Base-by-base conservation (phyloP, 2,113 vertebrate genomes). In the Oenanthe oenanthe region DNA sequence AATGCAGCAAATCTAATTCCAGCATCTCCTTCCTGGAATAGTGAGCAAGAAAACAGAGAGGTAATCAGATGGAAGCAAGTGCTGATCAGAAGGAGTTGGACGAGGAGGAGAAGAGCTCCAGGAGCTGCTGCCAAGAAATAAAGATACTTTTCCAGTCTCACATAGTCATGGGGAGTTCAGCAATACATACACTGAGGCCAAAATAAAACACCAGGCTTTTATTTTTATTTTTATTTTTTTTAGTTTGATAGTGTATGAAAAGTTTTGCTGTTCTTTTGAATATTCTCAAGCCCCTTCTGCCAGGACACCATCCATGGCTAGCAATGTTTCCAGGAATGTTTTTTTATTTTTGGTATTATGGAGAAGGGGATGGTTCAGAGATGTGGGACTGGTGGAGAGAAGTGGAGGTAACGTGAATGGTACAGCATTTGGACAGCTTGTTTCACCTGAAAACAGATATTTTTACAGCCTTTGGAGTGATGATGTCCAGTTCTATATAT, bases 11-110 rank as follows among this genome's bases (percentile, higher is more conserved):
- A 96, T 95, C 57, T 88, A 96, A 92, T 96, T 93, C 75, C 60
- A 92, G 60, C 36, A 48, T 96, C 94, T 95, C 22, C 82, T 96
- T 97, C 95, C 94, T 93, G 93, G 93, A 95, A 95, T 61, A 88
- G 75, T 32, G 85, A 88, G 79, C 82, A 95, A 94, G 92, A 92
- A 94, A 80, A 92, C 79, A 53, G 87, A 77, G 77, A 65, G 70
- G 72, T 95, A 93, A 94, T 96, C 79, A 67, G 92, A 80, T 88
- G 94, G 95, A 92, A 88, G 80, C 92, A 92, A 95, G 85, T 93
- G 94, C 94, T 95, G 91, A 87, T 91, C 86, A 93, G 34, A 36
- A 36, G 74, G 79, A 96, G 65, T 10, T 96, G 60, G 85, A 73
- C 36, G 53, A 40, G 40, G 63, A 71, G 29, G 25, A 88, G 42